Conservation (phyloP, 2,797 vertebrate species). For the Pelochelys cantorii region DNA sequence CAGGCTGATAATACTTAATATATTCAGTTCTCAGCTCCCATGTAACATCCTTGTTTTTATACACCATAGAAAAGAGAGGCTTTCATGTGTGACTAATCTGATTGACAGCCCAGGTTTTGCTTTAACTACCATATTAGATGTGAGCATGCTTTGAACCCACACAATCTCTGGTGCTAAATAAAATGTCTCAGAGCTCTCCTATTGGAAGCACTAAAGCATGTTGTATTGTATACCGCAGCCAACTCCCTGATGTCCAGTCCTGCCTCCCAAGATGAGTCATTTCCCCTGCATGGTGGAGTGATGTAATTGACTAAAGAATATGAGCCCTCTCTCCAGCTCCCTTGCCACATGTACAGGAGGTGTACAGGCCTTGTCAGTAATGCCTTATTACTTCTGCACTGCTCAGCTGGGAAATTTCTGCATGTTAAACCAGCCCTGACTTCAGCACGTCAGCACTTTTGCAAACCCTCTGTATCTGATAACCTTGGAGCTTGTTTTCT, state of each 20-base stretch:
- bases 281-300: slow-evolving; percentile 3
- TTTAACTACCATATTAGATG: background rate
- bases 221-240: background rate
- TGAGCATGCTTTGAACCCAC: fast-evolving
- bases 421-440: slow-evolving; percentile 45
- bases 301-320: slow-evolving; percentile 50
- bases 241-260: background rate
- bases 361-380: slow-evolving; percentile 37
- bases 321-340: slow-evolving; percentile 46
- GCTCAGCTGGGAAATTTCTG: background rate
- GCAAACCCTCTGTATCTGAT: background rate
- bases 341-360: background rate
- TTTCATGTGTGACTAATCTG: background rate
- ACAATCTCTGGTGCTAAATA: fast-evolving
- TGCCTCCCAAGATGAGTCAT: slow-evolving; percentile 22
- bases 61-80: background rate
- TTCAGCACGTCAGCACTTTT: background rate
- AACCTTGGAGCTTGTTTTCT: background rate
- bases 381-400: slow-evolving; percentile 5
- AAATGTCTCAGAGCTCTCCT: background rate
- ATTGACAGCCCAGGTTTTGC: background rate
- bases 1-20: background rate
- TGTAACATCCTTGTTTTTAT: background rate
- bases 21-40: background rate
- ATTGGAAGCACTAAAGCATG: background rate